Percentiles rank a stretch among this genome's conserved stretches.
Conservation (phyloP, 2,797 vertebrate genomes). For the Sciaenops ocellatus region DNA sequence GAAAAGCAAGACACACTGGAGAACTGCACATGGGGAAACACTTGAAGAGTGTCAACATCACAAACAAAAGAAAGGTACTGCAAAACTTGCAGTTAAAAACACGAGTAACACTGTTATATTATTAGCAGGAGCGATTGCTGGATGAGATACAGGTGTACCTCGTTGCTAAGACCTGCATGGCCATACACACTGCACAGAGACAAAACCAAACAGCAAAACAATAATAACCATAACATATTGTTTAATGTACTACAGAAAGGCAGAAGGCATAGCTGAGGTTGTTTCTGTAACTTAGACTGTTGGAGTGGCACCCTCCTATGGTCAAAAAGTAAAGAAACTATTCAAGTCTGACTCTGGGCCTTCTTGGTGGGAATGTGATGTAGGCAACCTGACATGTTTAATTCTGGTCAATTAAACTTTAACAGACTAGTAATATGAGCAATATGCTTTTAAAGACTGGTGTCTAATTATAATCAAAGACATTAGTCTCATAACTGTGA, state of each 20-base stretch:
- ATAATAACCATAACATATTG: no score
- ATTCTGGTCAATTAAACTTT: background rate
- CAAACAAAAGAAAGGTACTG: no score
- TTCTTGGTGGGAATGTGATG: background rate
- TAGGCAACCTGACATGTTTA: background rate
- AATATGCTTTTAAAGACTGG: background rate
- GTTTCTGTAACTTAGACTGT: background rate
- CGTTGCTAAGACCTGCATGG: no score
- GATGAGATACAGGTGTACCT: no score
- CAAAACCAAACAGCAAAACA: no score
- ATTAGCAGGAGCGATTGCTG: no score
- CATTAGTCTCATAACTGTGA: background rate
- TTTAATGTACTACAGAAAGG: background rate
- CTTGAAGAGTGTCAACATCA: no score
- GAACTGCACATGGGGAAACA: no score
- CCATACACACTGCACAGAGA: no score
- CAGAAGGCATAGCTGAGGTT: background rate
- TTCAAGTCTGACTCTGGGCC: slow-evolving; percentile 14
- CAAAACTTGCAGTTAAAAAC: no score
- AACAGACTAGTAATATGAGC: background rate
- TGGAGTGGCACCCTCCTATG: slow-evolving; percentile 53
- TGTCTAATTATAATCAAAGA: background rate
- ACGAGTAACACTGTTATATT: no score
- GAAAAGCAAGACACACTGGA: no score
- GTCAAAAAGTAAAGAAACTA: background rate